Evolutionary conservation across 2,113 vertebrate genomes (phyloP), one percentile per base, ranked within the genome.

Genomic region (Gorsachius goisagi): DNA sequence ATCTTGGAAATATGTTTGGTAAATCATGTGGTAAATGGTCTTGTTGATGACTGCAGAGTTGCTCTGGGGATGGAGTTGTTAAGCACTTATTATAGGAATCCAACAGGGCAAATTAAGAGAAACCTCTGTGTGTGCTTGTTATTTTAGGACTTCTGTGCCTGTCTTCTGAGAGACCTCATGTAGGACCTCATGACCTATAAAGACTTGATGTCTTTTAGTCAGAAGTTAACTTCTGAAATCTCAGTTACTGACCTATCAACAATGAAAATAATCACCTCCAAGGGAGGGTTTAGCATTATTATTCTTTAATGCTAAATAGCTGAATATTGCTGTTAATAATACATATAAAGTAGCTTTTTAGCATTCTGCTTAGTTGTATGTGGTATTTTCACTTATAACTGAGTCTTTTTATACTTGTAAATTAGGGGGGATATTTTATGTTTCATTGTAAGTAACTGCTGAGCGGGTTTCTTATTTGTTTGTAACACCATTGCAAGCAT

Each of bases 21-120:
- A 98, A 98, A 98, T 98, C 98, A 98, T 97, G 96, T 98, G 97
- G 97, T 98, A 98, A 98, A 98, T 98, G 97, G 97, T 97, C 95
- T 98, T 95, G 96, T 97, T 98, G 98, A 98, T 97, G 97, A 98
- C 97, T 98, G 97, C 97, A 72, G 95, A 95, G 98, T 89, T 96
- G 98, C 97, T 98, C 88, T 90, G 98, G 97, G 97, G 92, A 97
- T 97, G 96, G 92, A 90, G 96, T 97, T 97, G 97, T 98, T 98
- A 98, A 98, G 91, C 91, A 94, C 97, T 98, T 98, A 98, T 98
- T 98, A 98, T 79, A 90, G 98, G 98, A 98, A 97, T 96, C 98
- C 98, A 98, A 95, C 98, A 97, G 97, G 96, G 98, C 97, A 97
- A 98, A 98, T 98, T 98, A 98, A 98, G 97, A 98, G 97, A 97